Conservation (phyloP, 2,797 vertebrate genomes). For the Cirrhinus mrigala region DNA sequence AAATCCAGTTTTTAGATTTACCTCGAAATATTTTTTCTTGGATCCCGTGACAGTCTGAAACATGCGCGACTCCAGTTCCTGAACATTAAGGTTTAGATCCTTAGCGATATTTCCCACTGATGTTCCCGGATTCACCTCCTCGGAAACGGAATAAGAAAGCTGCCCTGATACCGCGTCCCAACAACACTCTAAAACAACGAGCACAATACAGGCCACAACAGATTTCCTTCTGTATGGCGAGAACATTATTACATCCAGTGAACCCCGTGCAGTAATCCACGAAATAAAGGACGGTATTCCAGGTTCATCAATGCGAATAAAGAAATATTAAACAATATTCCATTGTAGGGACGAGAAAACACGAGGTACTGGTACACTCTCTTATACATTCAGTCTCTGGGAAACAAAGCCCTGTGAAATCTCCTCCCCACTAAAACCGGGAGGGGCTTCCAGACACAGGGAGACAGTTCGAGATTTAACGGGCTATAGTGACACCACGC, state of each 20-base stretch:
- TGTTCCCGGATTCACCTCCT: slow-evolving; percentile 66
- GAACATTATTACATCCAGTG: not conserved
- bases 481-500: slow-evolving; percentile 13
- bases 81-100: slow-evolving; percentile 65
- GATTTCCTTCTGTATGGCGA: not conserved
- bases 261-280: not conserved
- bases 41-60: slow-evolving; percentile 65
- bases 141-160: slow-evolving; percentile 67
- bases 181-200: slow-evolving; percentile 26
- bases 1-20: slow-evolving; percentile 73
- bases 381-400: slow-evolving; percentile 45
- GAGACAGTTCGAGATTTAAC: not conserved
- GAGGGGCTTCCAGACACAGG: slow-evolving; percentile 66
- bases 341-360: not conserved
- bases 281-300: not conserved
- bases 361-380: slow-evolving; percentile 30
- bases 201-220: not conserved
- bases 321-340: not conserved
- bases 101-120: slow-evolving; percentile 67
- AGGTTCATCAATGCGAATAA: not conserved
- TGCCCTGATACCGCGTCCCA: slow-evolving; percentile 76
- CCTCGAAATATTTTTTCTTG: slow-evolving; percentile 71
- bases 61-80: slow-evolving; percentile 61
- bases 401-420: not conserved
- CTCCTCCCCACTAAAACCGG: slow-evolving; percentile 2